These are phyloP conservation scores for Camptogramma bilineatum DNA, from an alignment of 2,888 invertebrate species.

Conservation along the genomic window DNA sequence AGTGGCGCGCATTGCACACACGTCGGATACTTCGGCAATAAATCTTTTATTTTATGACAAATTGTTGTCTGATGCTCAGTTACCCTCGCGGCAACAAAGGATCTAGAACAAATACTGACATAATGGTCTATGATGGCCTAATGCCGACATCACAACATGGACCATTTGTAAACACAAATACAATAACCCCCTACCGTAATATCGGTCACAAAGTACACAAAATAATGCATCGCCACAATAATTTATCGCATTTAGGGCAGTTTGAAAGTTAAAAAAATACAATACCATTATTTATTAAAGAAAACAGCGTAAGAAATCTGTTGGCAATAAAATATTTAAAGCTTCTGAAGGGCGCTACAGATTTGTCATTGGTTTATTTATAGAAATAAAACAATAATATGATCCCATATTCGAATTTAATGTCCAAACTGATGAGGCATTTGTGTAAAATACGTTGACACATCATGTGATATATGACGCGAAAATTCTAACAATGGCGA, in stretches of 20 bases:
- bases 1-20: conserved; percentile 71
- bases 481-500: conserved; percentile 68
- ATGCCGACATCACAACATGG: conserved; percentile 66
- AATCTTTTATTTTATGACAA: conserved; percentile 86
- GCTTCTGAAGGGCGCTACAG: conserved; percentile 16
- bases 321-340: conserved; percentile 19
- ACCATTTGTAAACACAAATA: conserved; percentile 76
- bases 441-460: conserved; percentile 64
- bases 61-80: conserved; percentile 74
- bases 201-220: conserved; percentile 71
- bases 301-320: conserved; percentile 33
- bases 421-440: conserved; percentile 58
- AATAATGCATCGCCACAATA: conserved; percentile 67
- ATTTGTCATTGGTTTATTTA: conserved; percentile 26
- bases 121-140: conserved; percentile 77
- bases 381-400: conserved; percentile 37
- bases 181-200: conserved; percentile 69
- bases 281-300: conserved; percentile 26
- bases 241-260: conserved; percentile 69
- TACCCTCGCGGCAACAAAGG: conserved; percentile 73
- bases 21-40: conserved; percentile 68
- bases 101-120: conserved; percentile 80
- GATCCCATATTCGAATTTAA: conserved; percentile 38
- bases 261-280: conserved; percentile 44
- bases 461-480: conserved; percentile 65